A percentile compares a stretch with the other conserved stretches of the same genome.
Conservation (phyloP, 2,888 invertebrate genomes). For the Eristalis pertinax region DNA sequence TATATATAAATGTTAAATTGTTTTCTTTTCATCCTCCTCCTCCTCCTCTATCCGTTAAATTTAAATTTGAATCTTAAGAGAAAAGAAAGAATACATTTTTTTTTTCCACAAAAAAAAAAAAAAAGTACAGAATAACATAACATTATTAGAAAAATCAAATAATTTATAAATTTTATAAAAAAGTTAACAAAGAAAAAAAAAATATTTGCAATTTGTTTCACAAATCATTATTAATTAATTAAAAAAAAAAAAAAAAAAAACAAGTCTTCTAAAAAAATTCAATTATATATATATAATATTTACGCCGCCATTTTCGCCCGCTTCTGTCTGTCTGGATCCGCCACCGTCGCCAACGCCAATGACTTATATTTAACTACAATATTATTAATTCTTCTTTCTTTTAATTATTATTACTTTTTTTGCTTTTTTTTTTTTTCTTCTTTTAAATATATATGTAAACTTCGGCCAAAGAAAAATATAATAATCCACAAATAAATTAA, state of each 20-base stretch:
- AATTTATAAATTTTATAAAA: slow-evolving; percentile 57
- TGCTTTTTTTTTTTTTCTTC: background rate
- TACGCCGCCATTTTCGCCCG: background rate
- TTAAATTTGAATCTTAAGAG: slow-evolving; percentile 1
- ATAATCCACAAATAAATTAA: slow-evolving; percentile 55
- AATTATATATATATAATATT: slow-evolving; percentile 26
- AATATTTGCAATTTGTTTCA: slow-evolving; percentile 57
- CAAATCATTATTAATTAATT: slow-evolving; percentile 46
- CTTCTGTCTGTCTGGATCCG: background rate
- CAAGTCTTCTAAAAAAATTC: slow-evolving; percentile 46
- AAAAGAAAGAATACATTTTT: slow-evolving; percentile 27
- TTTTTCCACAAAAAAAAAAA: slow-evolving; percentile 31
- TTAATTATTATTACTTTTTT: background rate
- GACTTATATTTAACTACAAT: slow-evolving; percentile 8
- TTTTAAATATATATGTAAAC: slow-evolving; percentile 2
- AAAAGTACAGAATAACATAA: no score
- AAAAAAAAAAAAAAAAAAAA: slow-evolving; percentile 40
- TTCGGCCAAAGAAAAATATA: slow-evolving; percentile 37
- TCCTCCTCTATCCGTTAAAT: background rate
- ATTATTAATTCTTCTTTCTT: slow-evolving; percentile 18
- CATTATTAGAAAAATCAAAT: slow-evolving; percentile 56
- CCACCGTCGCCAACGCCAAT: no score
- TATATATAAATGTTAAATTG: slow-evolving; percentile 1
- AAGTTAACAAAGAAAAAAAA: slow-evolving; percentile 61
- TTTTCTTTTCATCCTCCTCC: background rate